Evolutionary conservation across 1,140 invertebrate genomes (phyloP).

Genomic region (Pachypeltis micranthus): DNA sequence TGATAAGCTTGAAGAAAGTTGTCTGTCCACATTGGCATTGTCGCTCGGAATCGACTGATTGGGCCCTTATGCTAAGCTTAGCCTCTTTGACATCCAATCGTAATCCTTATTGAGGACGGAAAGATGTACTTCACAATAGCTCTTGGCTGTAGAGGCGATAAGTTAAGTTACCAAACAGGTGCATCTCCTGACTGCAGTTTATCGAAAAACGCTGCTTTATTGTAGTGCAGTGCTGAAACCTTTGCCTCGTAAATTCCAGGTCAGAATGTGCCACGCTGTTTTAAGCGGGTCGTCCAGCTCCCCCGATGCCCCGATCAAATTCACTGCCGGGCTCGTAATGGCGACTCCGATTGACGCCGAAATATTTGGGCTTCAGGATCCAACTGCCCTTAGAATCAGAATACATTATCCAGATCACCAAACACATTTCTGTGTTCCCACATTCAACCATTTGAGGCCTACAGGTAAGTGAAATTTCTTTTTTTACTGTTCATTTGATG

Average conservation of each 20-base stretch:
- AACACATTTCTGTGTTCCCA: constrained; percentile 66
- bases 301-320: constrained; percentile 77
- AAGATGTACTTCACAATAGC: too few species aligned
- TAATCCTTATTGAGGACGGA: too few species aligned
- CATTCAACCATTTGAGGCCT: constrained; percentile 14
- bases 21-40: too few species aligned
- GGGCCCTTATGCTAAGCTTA: too few species aligned
- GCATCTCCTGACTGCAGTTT: background rate
- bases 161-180: too few species aligned
- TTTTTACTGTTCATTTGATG: constrained; percentile 8
- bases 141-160: background rate
- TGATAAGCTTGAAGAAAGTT: too few species aligned
- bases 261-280: constrained; percentile 61
- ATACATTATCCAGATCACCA: constrained; percentile 87
- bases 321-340: constrained; percentile 81
- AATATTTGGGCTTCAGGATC: constrained; percentile 63
- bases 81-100: too few species aligned
- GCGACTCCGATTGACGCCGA: constrained; percentile 76
- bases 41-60: too few species aligned
- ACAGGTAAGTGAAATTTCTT: constrained; percentile 4
- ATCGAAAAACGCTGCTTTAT: background rate
- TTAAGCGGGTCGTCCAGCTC: constrained; percentile 75
- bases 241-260: constrained; percentile 40
- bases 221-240: too few species aligned
- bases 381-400: constrained; percentile 61